Percentiles rank a stretch among this genome's conserved stretches.
Evolutionary conservation across 2,888 invertebrate species (phyloP).

Genomic region (Scrobipalpa costella): DNA sequence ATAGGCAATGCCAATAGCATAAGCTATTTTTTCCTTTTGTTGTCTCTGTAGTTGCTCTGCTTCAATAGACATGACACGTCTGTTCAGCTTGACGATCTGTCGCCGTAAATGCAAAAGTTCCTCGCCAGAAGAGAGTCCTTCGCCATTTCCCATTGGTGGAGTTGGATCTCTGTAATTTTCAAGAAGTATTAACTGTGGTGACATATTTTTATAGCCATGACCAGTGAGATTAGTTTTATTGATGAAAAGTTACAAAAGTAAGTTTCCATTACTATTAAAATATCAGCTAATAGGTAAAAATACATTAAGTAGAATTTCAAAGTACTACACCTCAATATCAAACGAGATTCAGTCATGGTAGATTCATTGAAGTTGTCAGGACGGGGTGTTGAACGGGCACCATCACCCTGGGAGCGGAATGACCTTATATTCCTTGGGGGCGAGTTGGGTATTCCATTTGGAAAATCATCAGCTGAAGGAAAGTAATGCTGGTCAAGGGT

Average conservation of each 20-base stretch:
- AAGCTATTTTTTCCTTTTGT: conserved; percentile 92
- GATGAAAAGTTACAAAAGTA: background rate
- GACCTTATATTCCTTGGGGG: conserved; percentile 63
- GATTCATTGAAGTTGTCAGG: conserved; percentile 72
- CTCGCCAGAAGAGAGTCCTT: conserved; percentile 86
- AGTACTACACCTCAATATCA: conserved; percentile 62
- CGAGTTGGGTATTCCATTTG: conserved; percentile 55
- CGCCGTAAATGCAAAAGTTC: conserved; percentile 91
- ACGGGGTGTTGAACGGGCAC: conserved; percentile 62
- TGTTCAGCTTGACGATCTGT: conserved; percentile 92
- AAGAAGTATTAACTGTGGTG: background rate
- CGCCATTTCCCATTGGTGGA: conserved; percentile 83
- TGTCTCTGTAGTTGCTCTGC: conserved; percentile 91
- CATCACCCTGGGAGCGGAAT: conserved; percentile 67
- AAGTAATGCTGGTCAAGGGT: conserved; percentile 93
- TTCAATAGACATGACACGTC: conserved; percentile 93
- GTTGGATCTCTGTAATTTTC: conserved; percentile 83
- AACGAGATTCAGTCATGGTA: conserved; percentile 73
- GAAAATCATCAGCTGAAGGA: conserved; percentile 84
- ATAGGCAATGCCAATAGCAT: conserved; percentile 92
- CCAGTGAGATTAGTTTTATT: conserved; percentile 1
- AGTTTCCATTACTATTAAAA: background rate
- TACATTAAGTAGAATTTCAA: background rate
- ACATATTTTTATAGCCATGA: conserved; percentile 13
- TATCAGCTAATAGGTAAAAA: too few species aligned